These are phyloP conservation scores for Vultur gryphus DNA, from an alignment of 2,797 vertebrate genomes.

Conservation along the genomic window DNA sequence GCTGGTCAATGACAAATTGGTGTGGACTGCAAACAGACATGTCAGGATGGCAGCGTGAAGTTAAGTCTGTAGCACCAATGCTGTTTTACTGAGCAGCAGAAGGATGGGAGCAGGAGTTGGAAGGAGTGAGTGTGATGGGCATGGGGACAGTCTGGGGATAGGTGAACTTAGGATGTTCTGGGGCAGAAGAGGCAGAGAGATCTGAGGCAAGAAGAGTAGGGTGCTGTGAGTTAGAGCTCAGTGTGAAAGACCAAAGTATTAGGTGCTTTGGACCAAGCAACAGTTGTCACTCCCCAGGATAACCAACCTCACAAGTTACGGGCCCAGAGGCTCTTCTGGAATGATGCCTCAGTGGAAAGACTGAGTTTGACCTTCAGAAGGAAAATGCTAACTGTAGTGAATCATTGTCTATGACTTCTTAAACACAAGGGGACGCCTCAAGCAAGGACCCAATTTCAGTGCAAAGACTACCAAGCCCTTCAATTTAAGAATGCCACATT, in stretches of 20 bases:
- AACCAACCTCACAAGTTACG: not conserved
- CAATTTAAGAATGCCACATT: not conserved
- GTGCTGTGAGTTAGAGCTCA: not conserved
- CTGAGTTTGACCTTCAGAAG: not conserved
- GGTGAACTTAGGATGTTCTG: not conserved
- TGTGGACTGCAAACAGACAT: rapidly evolving
- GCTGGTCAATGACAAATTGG: rapidly evolving
- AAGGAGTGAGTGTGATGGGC: not conserved
- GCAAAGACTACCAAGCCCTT: not conserved
- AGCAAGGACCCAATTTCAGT: not conserved
- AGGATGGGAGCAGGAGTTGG: not conserved
- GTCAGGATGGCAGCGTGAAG: rapidly evolving
- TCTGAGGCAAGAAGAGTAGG: not conserved
- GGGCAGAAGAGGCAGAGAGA: not conserved
- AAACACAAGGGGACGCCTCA: not conserved
- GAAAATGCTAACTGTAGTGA: not conserved
- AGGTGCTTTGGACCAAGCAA: not conserved
- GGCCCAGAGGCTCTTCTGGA: not conserved
- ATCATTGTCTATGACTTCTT: not conserved
- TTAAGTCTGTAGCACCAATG: not conserved
- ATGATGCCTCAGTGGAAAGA: not conserved
- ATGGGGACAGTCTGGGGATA: not conserved
- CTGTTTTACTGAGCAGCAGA: not conserved
- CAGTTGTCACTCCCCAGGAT: not conserved
- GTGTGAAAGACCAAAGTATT: not conserved